phyloP scores from a whole-genome alignment of 2,113 vertebrate genomes.

The Corythaixoides concolor region DNA sequence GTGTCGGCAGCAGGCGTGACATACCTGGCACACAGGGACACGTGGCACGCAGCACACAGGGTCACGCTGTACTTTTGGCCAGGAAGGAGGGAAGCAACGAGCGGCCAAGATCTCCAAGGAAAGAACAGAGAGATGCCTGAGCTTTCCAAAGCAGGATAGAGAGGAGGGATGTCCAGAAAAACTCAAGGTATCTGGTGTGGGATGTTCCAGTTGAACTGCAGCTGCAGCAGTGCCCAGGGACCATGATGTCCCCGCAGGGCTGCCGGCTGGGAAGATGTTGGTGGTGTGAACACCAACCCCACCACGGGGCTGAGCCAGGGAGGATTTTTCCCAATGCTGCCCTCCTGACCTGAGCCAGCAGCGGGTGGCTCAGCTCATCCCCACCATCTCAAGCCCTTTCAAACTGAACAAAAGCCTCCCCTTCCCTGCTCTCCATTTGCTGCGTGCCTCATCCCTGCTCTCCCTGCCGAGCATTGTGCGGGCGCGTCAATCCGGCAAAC shows the following conservation, averaged over 20 bases:
- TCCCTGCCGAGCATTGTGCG: fast-evolving
- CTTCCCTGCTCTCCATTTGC: not conserved
- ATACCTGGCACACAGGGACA: fast-evolving
- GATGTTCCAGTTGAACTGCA: not conserved
- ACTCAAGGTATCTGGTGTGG: not conserved
- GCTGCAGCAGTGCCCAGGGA: not conserved
- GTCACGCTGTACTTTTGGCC: not conserved
- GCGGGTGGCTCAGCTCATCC: not conserved
- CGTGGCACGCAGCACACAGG: fast-evolving
- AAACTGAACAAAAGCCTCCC: not conserved
- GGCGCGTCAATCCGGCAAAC: fast-evolving
- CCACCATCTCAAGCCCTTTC: not conserved
- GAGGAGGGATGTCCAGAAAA: not conserved
- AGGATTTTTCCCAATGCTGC: fast-evolving
- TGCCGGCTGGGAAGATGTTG: not conserved
- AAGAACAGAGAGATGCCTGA: not conserved
- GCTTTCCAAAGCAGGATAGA: not conserved
- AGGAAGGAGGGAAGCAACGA: not conserved
- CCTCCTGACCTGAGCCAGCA: not conserved
- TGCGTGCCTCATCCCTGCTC: not conserved
- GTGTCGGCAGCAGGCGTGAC: fast-evolving
- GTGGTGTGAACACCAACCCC: not conserved
- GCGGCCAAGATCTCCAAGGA: fast-evolving
- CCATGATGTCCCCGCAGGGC: fast-evolving
- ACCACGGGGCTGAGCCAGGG: not conserved